phyloP scores from a whole-genome alignment of 2,797 vertebrate species.

The Fratercula arctica region DNA sequence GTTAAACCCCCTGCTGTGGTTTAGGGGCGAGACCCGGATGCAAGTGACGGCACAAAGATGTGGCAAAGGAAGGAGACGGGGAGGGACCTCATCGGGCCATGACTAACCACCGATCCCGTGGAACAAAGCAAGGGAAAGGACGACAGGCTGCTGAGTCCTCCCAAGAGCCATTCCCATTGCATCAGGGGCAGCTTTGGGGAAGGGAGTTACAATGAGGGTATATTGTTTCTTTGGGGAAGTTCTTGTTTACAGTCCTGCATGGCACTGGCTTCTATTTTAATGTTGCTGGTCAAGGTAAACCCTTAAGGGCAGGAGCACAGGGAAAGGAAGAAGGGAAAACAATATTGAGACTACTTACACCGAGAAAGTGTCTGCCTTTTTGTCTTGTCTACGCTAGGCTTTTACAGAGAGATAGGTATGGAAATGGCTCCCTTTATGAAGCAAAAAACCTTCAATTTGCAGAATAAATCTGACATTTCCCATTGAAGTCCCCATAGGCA shows the following conservation, averaged over 20 bases:
- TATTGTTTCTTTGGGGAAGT: background rate
- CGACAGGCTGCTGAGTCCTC: slow-evolving; percentile 37
- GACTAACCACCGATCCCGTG: slow-evolving; percentile 26
- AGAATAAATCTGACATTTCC: background rate
- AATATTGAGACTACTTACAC: background rate
- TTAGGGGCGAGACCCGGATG: slow-evolving; percentile 46
- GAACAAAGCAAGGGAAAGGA: slow-evolving; percentile 37
- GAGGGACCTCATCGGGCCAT: background rate
- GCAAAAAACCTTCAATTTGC: background rate
- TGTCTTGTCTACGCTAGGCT: background rate
- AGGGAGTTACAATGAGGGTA: background rate
- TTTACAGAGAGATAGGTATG: background rate
- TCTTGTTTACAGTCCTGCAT: background rate
- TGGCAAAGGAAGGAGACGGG: slow-evolving; percentile 36
- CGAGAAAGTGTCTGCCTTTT: background rate
- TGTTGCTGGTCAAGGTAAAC: background rate
- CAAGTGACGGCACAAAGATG: slow-evolving; percentile 31
- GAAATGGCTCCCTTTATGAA: background rate
- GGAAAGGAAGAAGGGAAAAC: background rate
- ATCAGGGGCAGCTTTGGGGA: background rate
- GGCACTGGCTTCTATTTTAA: background rate
- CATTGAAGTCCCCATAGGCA: background rate
- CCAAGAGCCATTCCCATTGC: background rate
- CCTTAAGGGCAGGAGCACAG: background rate
- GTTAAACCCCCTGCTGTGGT: slow-evolving; percentile 43